Evolutionary conservation across 2,113 vertebrate species (phyloP), one percentile per base, ranked within the genome.

Genomic region (Rhinolophus sinicus): DNA sequence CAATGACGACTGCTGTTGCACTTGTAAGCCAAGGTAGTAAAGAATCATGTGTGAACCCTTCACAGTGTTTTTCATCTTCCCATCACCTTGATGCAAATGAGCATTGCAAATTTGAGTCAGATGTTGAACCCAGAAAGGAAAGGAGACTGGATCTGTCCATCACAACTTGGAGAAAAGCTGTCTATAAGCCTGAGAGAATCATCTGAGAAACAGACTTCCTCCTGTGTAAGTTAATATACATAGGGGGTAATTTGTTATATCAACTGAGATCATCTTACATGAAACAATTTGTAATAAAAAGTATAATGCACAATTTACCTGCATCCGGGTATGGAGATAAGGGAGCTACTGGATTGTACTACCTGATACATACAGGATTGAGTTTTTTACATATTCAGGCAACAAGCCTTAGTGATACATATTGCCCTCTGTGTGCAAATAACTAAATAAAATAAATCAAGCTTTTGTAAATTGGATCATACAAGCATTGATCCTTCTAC

Each of bases 261-360:
- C n/a, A 77, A 3, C 19, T 70, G n/a, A 21, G 14, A 70, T 86
- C 56, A 67, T 38, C 24, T 3, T 73, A 88, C 44, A 16, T 26
- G 64, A 95, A 95, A 50, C 24, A 70, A 77, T 40, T 73, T 84
- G 14, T 50, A 85, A 73, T 58, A 88, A 92, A 73, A 58, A 10
- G 2, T 16, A 38, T 19, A 8, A 81, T 33, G 35, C 26, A 47
- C 89, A 90, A 65, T 85, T 44, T 69, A 76, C 50, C 38, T 90
- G 4, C 16, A 38, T 65, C 54, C 50, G 21, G 33, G 14, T 80
- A 35, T 30, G 22, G 44, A 65, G 7, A 18, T 76, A 82, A 47
- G 14, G 6, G 13, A 54, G n/a, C 52, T 52, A 76, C 9, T 76
- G 30, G 26, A 19, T 19, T 64, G 2, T 72, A 22, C 28, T 70